Evolutionary conservation across 2,888 invertebrate species (phyloP).

Genomic region (Malacosoma neustria): DNA sequence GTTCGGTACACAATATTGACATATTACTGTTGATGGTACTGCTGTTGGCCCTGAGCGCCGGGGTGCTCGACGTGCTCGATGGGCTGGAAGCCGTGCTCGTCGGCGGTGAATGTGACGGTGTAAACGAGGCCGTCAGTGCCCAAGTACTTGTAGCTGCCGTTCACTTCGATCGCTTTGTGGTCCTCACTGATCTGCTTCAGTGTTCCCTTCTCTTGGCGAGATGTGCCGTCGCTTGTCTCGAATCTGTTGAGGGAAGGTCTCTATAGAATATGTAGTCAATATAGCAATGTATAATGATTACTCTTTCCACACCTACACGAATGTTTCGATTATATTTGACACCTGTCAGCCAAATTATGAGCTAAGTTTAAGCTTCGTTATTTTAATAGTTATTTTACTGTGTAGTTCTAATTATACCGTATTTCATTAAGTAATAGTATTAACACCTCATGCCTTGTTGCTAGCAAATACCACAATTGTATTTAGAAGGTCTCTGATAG

Average conservation of each 20-base stretch:
- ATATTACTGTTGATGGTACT: constrained; percentile 9
- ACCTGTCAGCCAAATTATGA: too few species aligned
- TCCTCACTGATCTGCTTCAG: constrained; percentile 67
- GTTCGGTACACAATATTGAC: too few species aligned
- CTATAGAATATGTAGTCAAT: background rate
- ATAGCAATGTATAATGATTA: background rate
- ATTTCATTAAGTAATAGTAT: too few species aligned
- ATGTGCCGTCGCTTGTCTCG: constrained; percentile 69
- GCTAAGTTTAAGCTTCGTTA: too few species aligned
- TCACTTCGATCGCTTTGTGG: constrained; percentile 63
- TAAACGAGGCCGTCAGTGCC: constrained; percentile 71
- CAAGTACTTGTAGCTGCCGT: constrained; percentile 68
- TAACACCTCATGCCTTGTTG: too few species aligned
- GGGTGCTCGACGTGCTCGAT: constrained; percentile 52
- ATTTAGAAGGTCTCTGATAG: too few species aligned
- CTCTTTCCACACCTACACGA: too few species aligned
- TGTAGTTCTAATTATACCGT: too few species aligned
- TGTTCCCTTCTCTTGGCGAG: constrained; percentile 67
- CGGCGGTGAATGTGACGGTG: constrained; percentile 68
- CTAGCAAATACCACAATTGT: too few species aligned
- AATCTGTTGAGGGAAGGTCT: constrained; percentile 29
- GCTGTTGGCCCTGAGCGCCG: constrained; percentile 17
- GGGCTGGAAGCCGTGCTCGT: constrained; percentile 76
- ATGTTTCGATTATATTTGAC: too few species aligned
- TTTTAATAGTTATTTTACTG: too few species aligned